Conservation (phyloP, 2,113 vertebrate genomes). For the Plecotus auritus region DNA sequence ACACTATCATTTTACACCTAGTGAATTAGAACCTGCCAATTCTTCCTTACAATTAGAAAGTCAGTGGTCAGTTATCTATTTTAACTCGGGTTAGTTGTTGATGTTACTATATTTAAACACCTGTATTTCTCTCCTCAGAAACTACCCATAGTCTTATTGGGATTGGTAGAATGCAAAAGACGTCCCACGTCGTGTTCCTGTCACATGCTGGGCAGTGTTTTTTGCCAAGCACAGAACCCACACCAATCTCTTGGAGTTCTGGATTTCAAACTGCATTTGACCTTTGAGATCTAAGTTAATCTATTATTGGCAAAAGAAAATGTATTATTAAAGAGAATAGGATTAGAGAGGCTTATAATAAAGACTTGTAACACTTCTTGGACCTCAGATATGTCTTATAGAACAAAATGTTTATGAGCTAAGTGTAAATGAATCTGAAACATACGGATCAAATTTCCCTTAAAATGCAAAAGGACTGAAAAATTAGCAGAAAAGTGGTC, state of each 20-base stretch:
- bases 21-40: not conserved
- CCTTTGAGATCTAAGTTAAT: conserved; percentile 48
- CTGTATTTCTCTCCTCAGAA: not conserved
- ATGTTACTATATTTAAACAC: not conserved
- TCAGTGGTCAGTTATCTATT: not conserved
- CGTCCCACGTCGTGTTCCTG: not conserved
- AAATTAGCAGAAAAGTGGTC: conserved; percentile 54
- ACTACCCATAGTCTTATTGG: not conserved
- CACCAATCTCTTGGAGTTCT: conserved; percentile 11
- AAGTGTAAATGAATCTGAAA: conserved; percentile 69
- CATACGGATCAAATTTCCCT: conserved; percentile 55
- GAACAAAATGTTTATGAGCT: conserved; percentile 68
- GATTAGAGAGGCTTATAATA: conserved; percentile 37
- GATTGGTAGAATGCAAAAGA: not conserved
- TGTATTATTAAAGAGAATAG: conserved; percentile 38
- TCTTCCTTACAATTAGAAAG: not conserved
- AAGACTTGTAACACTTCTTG: conserved; percentile 57
- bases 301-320: conserved; percentile 55
- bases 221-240: conserved; percentile 41
- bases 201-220: not conserved
- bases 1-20: not conserved
- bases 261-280: conserved; percentile 51
- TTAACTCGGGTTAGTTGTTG: not conserved
- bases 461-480: conserved; percentile 57
- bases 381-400: conserved; percentile 48